These are phyloP conservation scores for Nyctibius grandis DNA, from an alignment of 2,797 vertebrate genomes.

Conservation along the genomic window DNA sequence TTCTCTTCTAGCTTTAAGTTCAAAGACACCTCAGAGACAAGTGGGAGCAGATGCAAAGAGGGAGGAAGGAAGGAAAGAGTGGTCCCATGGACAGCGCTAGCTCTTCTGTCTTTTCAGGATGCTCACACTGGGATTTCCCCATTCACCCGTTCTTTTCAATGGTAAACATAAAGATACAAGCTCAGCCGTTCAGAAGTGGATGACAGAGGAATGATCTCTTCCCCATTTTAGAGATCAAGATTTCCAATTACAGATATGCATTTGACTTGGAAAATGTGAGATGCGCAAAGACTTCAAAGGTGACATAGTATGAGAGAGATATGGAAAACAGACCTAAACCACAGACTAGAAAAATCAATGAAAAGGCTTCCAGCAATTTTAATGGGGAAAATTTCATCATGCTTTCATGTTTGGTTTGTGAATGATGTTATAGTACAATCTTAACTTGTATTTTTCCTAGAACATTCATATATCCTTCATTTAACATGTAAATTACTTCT, in stretches of 20 bases:
- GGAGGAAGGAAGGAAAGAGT: neutral
- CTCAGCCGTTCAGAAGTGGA: neutral
- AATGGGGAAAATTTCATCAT: neutral
- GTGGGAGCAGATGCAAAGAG: neutral
- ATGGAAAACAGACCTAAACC: neutral
- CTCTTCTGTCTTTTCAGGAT: neutral
- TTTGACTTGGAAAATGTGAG: neutral
- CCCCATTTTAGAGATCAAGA: neutral
- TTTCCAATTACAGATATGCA: neutral
- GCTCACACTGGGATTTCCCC: neutral
- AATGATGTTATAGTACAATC: neutral
- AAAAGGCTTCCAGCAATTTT: neutral
- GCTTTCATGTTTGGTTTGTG: neutral
- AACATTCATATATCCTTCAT: neutral
- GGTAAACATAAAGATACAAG: neutral
- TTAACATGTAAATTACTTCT: constrained; percentile 27
- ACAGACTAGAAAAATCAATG: constrained; percentile 15
- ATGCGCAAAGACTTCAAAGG: neutral
- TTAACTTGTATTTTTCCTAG: neutral
- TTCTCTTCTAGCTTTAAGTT: neutral
- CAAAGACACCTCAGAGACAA: neutral
- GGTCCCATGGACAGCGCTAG: neutral
- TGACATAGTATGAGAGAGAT: neutral
- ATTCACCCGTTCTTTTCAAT: neutral
- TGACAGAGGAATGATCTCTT: neutral